phyloP scores from a whole-genome alignment of 1,140 invertebrate species.

The Diachasmimorpha longicaudata region DNA sequence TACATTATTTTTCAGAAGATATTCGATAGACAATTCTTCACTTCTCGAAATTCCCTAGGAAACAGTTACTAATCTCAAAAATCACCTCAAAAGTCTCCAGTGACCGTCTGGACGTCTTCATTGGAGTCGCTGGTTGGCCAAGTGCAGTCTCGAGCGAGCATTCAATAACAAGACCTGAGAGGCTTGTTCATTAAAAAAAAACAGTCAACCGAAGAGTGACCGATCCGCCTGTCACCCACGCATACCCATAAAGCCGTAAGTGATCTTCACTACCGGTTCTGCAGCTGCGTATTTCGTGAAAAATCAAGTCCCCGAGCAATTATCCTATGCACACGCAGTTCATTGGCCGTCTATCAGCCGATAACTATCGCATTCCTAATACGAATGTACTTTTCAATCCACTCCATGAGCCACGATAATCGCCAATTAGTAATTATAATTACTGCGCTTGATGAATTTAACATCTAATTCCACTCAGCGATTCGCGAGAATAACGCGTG shows the following conservation, averaged over 20 bases:
- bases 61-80: too few relatives aligned
- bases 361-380: neutral
- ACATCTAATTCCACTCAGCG: too few relatives aligned
- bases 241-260: neutral
- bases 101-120: too few relatives aligned
- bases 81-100: too few relatives aligned
- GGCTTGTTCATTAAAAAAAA: neutral
- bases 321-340: neutral
- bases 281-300: neutral
- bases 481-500: neutral
- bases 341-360: slow-evolving; percentile 7
- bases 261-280: slow-evolving; percentile 1
- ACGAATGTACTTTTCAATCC: neutral
- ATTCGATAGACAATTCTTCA: too few relatives aligned
- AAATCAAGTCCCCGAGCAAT: neutral
- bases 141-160: too few relatives aligned
- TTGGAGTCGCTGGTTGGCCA: too few relatives aligned
- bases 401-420: neutral
- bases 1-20: too few relatives aligned
- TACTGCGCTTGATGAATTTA: too few relatives aligned
- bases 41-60: too few relatives aligned
- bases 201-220: neutral
- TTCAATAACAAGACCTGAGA: neutral
- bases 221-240: neutral
- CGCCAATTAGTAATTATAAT: neutral